Percentiles rank a stretch among this genome's conserved stretches.
These are phyloP conservation scores for Heliconius erato DNA, from an alignment of 2,888 invertebrate species.

Conservation along the genomic window DNA sequence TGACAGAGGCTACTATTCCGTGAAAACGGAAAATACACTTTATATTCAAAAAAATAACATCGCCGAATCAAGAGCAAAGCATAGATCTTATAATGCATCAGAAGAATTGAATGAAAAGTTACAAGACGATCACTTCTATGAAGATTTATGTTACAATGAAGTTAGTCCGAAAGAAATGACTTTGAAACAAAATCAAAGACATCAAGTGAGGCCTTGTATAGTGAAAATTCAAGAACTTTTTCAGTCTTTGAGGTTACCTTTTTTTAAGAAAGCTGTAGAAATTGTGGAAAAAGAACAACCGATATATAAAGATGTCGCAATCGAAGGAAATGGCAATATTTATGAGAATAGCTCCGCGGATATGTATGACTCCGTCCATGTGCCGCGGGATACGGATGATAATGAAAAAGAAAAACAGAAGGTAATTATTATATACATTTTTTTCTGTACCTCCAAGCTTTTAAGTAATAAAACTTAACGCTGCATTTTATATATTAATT, in stretches of 20 bases:
- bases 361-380: constrained; percentile 79
- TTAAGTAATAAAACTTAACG: neutral
- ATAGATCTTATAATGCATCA: constrained; percentile 68
- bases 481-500: neutral
- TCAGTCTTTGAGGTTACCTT: constrained; percentile 75
- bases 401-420: constrained; percentile 45
- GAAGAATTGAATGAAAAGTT: constrained; percentile 68
- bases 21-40: constrained; percentile 71
- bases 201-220: constrained; percentile 67
- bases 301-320: constrained; percentile 25
- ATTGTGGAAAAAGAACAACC: constrained; percentile 53
- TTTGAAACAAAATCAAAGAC: constrained; percentile 42
- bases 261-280: constrained; percentile 67
- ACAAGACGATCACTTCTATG: constrained; percentile 79
- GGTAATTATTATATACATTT: constrained; percentile 51
- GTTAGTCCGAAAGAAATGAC: constrained; percentile 56
- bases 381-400: constrained; percentile 53
- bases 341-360: constrained; percentile 73
- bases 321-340: constrained; percentile 56
- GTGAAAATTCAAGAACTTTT: constrained; percentile 78
- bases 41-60: constrained; percentile 67
- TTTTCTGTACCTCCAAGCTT: neutral
- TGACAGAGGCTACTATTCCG: constrained; percentile 78
- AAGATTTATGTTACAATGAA: constrained; percentile 78
- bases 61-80: constrained; percentile 69